Evolutionary conservation across 1,140 invertebrate genomes (phyloP), one percentile per base, ranked within the genome.

Genomic region (Cydia amplana): DNA sequence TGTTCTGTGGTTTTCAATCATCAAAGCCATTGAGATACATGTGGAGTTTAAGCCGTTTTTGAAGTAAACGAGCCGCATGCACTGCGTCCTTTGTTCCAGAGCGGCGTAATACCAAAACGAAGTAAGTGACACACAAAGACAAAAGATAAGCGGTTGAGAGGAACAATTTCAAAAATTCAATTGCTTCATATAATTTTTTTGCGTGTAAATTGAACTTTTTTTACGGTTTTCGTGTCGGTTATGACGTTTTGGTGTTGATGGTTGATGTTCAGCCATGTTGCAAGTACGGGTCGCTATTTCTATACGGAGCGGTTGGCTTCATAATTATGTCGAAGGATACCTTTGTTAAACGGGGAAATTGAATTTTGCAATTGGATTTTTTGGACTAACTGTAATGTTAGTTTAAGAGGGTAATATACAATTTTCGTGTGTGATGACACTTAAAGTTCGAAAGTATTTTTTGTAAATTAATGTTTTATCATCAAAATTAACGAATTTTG

Each of bases 341-440:
- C 55, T 60, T 60, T 60, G 55, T 60, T 60, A 23, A n/a, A 18
- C 49, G 49, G 16, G 18, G 20, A 23, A 60, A 60, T 60, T 60
- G 55, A 60, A 60, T 55, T 55, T 60, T 23, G 55, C 55, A 60
- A 60, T 60, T 23, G 55, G n/a, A 60, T 60, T 60, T 60, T 60
- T 60, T 23, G n/a, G 7, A 5, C 7, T 5, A 46, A 14, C 10
- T 46, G 10, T 16, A 16, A 3, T 46, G 43, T 46, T 4, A 16
- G 43, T 16, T 46, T 46, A 16, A 46, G 12, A 46, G 43, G 14
- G 14, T 46, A 46, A 46, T 14, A 46, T 14, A 4, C 43, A 46
- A 14, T 36, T 36, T 36, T 36, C 32, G 9, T 32, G 4, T 32
- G 2, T 32, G 4, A 32, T 32, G 5, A 6, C 4, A 32, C 5